Evolutionary conservation across 2,113 vertebrate genomes (phyloP).

Genomic region (Phalacrocorax brasilianus): DNA sequence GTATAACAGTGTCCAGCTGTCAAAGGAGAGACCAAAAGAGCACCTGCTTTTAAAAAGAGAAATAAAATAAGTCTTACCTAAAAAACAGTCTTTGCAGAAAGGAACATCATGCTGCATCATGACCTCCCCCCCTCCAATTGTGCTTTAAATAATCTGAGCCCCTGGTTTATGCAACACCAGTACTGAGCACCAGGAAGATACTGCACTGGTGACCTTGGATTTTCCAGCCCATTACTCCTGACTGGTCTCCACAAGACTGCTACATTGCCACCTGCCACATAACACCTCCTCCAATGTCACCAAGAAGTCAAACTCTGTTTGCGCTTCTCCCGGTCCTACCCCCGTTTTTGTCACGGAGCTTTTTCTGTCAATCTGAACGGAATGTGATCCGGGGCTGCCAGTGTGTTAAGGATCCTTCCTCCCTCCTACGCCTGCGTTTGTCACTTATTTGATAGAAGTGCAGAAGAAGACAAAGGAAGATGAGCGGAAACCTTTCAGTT

Average conservation of each 20-base stretch:
- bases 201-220: slow-evolving; percentile 48
- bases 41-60: neutral
- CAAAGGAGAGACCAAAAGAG: neutral
- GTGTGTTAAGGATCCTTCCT: neutral
- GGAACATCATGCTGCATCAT: fast-evolving
- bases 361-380: neutral
- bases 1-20: neutral
- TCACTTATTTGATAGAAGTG: neutral
- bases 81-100: neutral
- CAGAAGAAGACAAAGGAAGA: neutral
- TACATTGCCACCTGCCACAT: slow-evolving; percentile 50
- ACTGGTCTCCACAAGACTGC: slow-evolving; percentile 22
- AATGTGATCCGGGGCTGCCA: neutral
- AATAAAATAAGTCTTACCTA: neutral
- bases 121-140: too few species aligned
- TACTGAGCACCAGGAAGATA: neutral
- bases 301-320: neutral
- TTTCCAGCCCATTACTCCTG: slow-evolving; percentile 61
- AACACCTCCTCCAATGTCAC: slow-evolving; percentile 24
- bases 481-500: neutral
- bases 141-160: neutral
- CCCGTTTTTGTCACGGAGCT: neutral
- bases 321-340: neutral
- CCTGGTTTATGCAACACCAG: neutral
- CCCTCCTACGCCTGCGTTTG: neutral